Evolutionary conservation across 2,888 invertebrate genomes (phyloP), one percentile per base, ranked within the genome.

Genomic region (Alloplasta piceator): DNA sequence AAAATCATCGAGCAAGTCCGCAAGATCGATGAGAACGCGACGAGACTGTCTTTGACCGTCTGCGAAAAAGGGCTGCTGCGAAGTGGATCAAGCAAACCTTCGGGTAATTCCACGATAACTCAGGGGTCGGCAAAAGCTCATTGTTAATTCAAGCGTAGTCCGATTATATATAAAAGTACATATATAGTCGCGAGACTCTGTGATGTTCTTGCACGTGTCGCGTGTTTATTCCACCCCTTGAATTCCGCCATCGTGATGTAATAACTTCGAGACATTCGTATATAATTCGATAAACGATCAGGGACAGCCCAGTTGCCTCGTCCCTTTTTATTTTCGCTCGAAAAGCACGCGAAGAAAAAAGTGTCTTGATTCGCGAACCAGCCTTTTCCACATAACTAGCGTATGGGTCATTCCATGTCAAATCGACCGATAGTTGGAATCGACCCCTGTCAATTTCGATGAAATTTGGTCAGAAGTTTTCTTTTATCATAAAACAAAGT

Each of bases 261-360:
- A 82, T 77, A 76, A 82, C 78, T 75, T 68, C n/a, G 75, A 63
- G 58, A 82, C 71, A 78, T 76, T 68, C 50, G 74, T 43, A 81
- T 26, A 26, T 84, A 82, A 84, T 78, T 83, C 77, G 72, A 82
- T 84, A 79, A 82, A 82, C 73, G 61, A 56, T 50, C 56, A 50
- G 12, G 50, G 36, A 39, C 68, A 9, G n/a, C 6, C 4, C 52
- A 52, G 43, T 67, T 70, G 61, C 41, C 46, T 68, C 16, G 14
- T 48, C 10, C 64, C 63, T 39, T 55, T 60, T 74, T 55, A 58
- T 46, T 61, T 61, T 43, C 46, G 36, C 7, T 46, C 26, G 26
- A 48, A 56, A 58, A 48, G 36, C 6, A 36, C 36, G 46, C 48
- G 48, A 3, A 12, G 12, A 52, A 52, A 52, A 12, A 66, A 74